Evolutionary conservation across 2,888 invertebrate species (phyloP).

Genomic region (Hydrotaea cyrtoneurina): DNA sequence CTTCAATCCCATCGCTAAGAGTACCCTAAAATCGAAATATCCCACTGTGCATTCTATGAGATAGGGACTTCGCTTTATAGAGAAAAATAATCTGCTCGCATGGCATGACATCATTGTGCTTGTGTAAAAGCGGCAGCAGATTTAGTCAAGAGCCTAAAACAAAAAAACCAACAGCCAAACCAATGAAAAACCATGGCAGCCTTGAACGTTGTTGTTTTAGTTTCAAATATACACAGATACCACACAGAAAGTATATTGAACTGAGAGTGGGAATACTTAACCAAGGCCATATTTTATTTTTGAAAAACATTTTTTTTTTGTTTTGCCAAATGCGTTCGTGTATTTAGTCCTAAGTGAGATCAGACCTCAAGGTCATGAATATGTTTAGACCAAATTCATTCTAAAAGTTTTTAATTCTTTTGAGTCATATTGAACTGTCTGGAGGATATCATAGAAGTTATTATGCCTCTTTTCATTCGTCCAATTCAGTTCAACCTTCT

Average conservation of each 20-base stretch:
- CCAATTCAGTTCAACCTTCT: too few relatives aligned
- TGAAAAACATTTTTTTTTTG: not conserved
- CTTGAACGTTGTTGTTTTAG: slow-evolving; percentile 12
- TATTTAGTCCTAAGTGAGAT: too few relatives aligned
- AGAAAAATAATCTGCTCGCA: slow-evolving; percentile 12
- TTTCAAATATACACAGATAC: not conserved
- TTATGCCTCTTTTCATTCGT: too few relatives aligned
- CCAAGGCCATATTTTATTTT: not conserved
- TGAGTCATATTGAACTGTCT: too few relatives aligned
- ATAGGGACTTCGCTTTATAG: not conserved
- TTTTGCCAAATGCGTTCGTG: too few relatives aligned
- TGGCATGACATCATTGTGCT: slow-evolving; percentile 8
- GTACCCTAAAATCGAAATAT: too few relatives aligned
- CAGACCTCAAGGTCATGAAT: too few relatives aligned
- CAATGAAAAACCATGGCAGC: slow-evolving; percentile 15
- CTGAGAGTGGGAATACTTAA: not conserved
- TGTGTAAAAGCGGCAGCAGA: not conserved
- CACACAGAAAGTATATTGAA: not conserved
- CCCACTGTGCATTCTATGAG: not conserved
- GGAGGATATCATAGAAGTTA: too few relatives aligned
- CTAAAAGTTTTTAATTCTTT: too few relatives aligned
- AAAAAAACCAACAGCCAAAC: not conserved
- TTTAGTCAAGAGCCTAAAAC: not conserved
- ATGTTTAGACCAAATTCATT: too few relatives aligned
- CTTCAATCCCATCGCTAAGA: too few relatives aligned